A percentile compares a stretch with the other conserved stretches of the same genome.
These are phyloP conservation scores for Phylloscopus trochilus DNA, from an alignment of 2,113 vertebrate species.

Conservation along the genomic window DNA sequence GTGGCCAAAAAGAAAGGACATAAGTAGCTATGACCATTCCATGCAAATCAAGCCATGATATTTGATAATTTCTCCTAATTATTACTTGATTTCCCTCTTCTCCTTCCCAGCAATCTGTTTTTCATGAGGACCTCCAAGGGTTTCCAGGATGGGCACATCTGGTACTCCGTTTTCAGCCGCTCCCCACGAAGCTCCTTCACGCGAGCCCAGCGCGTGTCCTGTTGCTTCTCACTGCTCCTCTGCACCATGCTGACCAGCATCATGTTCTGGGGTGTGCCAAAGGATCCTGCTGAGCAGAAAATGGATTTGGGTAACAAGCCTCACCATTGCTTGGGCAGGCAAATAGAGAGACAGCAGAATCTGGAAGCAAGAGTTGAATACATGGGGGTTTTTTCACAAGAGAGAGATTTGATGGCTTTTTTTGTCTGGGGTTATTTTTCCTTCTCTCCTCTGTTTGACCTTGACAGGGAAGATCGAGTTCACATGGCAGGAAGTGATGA, in stretches of 20 bases:
- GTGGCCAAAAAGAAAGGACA: neutral
- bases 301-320: slow-evolving; percentile 88
- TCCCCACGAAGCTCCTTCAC: slow-evolving; percentile 88
- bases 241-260: slow-evolving; percentile 97
- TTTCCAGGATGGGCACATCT: slow-evolving; percentile 91
- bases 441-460: neutral
- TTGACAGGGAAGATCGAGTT: slow-evolving; percentile 88
- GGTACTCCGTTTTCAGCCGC: slow-evolving; percentile 91
- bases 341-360: neutral
- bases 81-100: neutral
- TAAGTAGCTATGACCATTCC: neutral
- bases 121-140: slow-evolving; percentile 90
- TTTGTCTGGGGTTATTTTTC: neutral
- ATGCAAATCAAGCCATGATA: neutral
- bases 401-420: neutral
- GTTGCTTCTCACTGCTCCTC: slow-evolving; percentile 91
- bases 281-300: slow-evolving; percentile 90
- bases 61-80: neutral
- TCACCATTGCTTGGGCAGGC: neutral
- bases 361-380: neutral
- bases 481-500: slow-evolving; percentile 95
- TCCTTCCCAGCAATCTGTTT: slow-evolving; percentile 85
- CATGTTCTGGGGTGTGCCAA: slow-evolving; percentile 95
- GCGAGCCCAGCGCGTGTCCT: slow-evolving; percentile 88
- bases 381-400: neutral